Evolutionary conservation across 2,113 vertebrate genomes (phyloP).

Genomic region (Ranitomeya imitator): DNA sequence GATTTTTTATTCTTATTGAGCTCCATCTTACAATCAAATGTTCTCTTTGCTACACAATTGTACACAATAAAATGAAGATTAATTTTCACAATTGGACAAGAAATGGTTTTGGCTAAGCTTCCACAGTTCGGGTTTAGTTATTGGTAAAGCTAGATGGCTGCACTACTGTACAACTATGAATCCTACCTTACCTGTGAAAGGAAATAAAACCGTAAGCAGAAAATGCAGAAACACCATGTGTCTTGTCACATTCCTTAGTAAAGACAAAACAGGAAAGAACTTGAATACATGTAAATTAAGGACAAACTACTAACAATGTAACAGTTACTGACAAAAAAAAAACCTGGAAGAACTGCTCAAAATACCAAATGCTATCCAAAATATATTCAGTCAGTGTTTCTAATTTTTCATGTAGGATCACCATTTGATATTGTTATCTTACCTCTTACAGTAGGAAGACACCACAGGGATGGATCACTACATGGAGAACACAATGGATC

Average conservation of each 20-base stretch:
- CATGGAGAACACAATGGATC: too few relatives aligned
- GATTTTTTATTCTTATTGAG: not conserved
- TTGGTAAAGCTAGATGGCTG: not conserved
- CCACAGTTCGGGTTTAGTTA: not conserved
- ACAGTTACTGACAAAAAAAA: not conserved
- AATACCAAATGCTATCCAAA: too few relatives aligned
- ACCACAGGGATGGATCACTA: too few relatives aligned
- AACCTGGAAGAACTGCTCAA: not conserved
- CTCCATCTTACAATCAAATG: not conserved
- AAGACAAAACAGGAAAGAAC: constrained; percentile 37
- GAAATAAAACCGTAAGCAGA: constrained; percentile 8
- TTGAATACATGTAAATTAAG: not conserved
- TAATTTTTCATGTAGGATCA: too few relatives aligned
- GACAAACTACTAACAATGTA: not conserved
- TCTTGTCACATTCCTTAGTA: constrained; percentile 22
- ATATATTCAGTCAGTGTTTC: too few relatives aligned
- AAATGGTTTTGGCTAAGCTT: not conserved
- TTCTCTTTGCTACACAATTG: not conserved
- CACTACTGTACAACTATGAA: not conserved
- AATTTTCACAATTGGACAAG: not conserved
- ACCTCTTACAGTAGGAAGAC: too few relatives aligned
- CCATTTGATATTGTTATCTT: too few relatives aligned
- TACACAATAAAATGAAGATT: not conserved
- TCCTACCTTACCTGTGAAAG: constrained; percentile 43
- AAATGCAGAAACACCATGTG: not conserved